These are phyloP conservation scores for Battus philenor DNA, from an alignment of 1,140 invertebrate genomes.

Conservation along the genomic window DNA sequence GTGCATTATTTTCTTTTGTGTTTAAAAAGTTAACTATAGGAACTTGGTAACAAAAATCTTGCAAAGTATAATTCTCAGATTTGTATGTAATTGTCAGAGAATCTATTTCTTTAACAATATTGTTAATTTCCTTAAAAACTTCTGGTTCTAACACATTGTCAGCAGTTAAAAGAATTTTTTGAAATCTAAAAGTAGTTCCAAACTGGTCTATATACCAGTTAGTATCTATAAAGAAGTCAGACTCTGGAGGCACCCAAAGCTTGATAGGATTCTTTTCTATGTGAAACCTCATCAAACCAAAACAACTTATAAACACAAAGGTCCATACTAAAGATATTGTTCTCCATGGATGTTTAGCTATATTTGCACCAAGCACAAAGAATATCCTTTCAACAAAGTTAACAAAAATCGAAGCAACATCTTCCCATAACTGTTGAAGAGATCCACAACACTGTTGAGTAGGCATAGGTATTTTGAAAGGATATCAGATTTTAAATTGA, in stretches of 20 bases:
- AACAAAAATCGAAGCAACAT: conserved; percentile 55
- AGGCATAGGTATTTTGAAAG: conserved; percentile 37
- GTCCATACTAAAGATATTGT: conserved; percentile 74
- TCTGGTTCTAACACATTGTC: conserved; percentile 81
- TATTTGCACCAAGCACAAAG: conserved; percentile 70
- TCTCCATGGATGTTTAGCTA: conserved; percentile 74
- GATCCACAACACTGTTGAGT: conserved; percentile 44
- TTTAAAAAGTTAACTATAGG: conserved; percentile 52
- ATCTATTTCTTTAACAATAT: conserved; percentile 52
- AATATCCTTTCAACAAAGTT: conserved; percentile 62
- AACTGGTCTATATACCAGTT: conserved; percentile 84
- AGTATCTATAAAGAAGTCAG: conserved; percentile 81
- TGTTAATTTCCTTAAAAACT: conserved; percentile 53
- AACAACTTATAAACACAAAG: conserved; percentile 69
- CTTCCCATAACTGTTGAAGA: conserved; percentile 64
- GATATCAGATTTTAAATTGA: no score
- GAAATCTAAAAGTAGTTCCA: conserved; percentile 78
- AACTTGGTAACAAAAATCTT: conserved; percentile 82
- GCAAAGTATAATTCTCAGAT: conserved; percentile 67
- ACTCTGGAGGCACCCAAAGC: conserved; percentile 83
- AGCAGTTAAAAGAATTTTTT: conserved; percentile 79
- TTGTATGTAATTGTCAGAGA: conserved; percentile 42
- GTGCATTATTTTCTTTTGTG: conserved; percentile 56
- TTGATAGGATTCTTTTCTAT: conserved; percentile 83
- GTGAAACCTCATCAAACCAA: conserved; percentile 78